Base-by-base conservation (phyloP, 2,888 invertebrate species). In the Nephrotoma guestfalica region DNA sequence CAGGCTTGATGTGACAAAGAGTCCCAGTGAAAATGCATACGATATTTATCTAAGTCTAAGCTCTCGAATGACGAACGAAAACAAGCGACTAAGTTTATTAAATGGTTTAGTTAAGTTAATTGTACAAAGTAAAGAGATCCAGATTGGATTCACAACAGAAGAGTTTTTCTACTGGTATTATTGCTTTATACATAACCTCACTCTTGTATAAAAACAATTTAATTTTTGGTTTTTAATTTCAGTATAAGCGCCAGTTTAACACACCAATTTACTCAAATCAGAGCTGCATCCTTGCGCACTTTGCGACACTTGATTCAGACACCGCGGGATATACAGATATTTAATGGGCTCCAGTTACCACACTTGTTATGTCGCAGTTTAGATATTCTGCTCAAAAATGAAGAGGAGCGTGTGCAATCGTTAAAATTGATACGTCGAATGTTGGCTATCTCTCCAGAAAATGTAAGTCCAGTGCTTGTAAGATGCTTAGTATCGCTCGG, bases 351-450 rank as follows among this genome's bases (percentile, higher is more conserved):
- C 88, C 96, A 96, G 90, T 93, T 98, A 89, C 97, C 97, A 88
- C 96, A 95, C 91, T 93, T 98, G 88, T 94, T 98, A 88, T 91
- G 89, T 89, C 96, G 97, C 89, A 97, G 97, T 88, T 94, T 99
- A 90, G 99, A 99, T 92, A 93, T 98, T 88, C 94, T 96, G 91
- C 92, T 97, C 86, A 96, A 96, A 89, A 98, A 97, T 91, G 98
- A 99, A 91, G 95, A 97, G 88, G 99, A 98, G 91, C 94, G 98
- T 83, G 94, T 97, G 86, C 98, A 98, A 92, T 98, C 97, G 0
- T 93, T 98, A 89, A 95, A 98, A 89, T 94, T 99, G 87, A 88
- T 92, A 84, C 93, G 93, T 41, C 93, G 93, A 90, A 93, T 96
- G 89, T 91, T 96, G 86, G 93, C 92, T 89, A 92, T 93, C 90